phyloP scores from a whole-genome alignment of 2,797 vertebrate genomes.

The Decapterus maruadsi region DNA sequence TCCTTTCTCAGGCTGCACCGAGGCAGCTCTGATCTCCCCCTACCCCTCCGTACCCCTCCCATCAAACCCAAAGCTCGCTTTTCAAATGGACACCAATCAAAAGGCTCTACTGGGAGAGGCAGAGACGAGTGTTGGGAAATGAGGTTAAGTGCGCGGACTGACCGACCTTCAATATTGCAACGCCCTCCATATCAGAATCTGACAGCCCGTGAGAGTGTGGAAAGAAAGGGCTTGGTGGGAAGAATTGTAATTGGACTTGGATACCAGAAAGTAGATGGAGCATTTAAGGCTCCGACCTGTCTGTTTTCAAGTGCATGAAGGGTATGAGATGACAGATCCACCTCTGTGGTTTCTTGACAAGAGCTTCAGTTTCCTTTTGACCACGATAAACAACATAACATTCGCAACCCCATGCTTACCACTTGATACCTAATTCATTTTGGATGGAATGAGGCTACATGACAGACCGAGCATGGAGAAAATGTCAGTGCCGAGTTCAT shows the following conservation, averaged over 20 bases:
- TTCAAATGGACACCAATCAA: conserved; percentile 80
- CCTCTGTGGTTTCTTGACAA: conserved; percentile 47
- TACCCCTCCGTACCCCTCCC: conserved; percentile 20
- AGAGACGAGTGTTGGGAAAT: conserved; percentile 74
- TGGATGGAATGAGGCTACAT: conserved; percentile 33
- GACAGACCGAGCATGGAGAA: conserved; percentile 42
- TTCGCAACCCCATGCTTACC: conserved; percentile 13
- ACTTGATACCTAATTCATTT: conserved; percentile 37
- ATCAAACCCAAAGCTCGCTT: conserved; percentile 69
- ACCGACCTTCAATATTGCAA: conserved; percentile 78
- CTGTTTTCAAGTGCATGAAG: conserved; percentile 68
- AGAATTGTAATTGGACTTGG: conserved; percentile 82
- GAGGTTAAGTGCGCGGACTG: conserved; percentile 82
- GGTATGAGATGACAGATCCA: conserved; percentile 59
- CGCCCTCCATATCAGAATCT: conserved; percentile 76
- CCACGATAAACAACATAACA: conserved; percentile 40
- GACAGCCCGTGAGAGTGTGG: conserved; percentile 77
- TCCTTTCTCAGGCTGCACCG: conserved; percentile 46
- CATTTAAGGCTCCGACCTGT: conserved; percentile 73
- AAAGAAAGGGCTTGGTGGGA: conserved; percentile 67
- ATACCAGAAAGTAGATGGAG: conserved; percentile 76
- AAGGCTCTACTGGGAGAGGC: conserved; percentile 71
- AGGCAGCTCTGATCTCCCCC: conserved; percentile 57
- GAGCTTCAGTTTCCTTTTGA: conserved; percentile 44
- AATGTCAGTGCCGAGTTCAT: conserved; percentile 58